Percentiles rank a stretch among this genome's conserved stretches.
These are phyloP conservation scores for Numida meleagris DNA, from an alignment of 2,113 vertebrate genomes.

Conservation along the genomic window DNA sequence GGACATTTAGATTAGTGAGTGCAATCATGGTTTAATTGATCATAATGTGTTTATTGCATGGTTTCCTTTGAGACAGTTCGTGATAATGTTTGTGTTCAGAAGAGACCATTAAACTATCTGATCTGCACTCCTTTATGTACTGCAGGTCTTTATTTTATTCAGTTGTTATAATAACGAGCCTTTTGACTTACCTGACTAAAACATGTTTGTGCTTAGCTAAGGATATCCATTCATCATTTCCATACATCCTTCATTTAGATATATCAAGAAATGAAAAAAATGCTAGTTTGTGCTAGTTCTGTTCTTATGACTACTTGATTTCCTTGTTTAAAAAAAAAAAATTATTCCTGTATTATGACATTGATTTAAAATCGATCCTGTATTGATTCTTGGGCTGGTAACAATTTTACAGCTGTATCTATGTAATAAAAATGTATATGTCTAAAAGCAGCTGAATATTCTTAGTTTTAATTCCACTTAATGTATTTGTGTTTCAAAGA, in stretches of 20 bases:
- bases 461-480: background rate
- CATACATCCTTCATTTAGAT: background rate
- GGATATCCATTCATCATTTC: no score
- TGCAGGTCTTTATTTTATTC: background rate
- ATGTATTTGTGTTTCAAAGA: background rate
- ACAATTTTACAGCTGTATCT: background rate
- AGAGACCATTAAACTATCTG: background rate
- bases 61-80: background rate
- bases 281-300: background rate
- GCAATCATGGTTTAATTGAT: background rate
- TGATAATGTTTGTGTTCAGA: background rate
- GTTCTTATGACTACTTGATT: background rate
- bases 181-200: background rate
- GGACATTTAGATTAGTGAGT: background rate
- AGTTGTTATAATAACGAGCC: background rate
- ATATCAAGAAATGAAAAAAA: background rate
- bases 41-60: background rate
- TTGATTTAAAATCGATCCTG: background rate
- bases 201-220: background rate
- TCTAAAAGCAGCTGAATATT: background rate
- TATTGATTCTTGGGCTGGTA: background rate
- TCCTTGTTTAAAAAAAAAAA: background rate
- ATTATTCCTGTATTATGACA: background rate
- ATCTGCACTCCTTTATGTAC: background rate
- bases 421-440: background rate